Evolutionary conservation across 2,113 vertebrate species (phyloP), one percentile per base, ranked within the genome.

Genomic region (Plecotus auritus): DNA sequence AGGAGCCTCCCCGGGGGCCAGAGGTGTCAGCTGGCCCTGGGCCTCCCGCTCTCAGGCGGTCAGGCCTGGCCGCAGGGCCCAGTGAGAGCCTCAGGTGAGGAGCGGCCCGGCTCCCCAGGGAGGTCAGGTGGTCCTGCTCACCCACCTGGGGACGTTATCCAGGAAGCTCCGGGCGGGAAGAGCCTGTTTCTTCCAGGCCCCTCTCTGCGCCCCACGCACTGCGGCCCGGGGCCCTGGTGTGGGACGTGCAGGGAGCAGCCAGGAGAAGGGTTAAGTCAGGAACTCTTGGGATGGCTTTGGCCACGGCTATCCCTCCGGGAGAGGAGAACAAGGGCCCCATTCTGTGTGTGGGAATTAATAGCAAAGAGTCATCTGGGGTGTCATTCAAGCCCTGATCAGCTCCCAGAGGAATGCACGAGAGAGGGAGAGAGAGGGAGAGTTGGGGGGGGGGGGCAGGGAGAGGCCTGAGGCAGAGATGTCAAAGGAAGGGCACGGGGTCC

Each of bases 271-370:
- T 98, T 98, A 98, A 98, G 97, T 97, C n/a, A 0, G 95, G 97
- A 97, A 96, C 97, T 97, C 97, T 98, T 96, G 97, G 98, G 98
- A 97, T 97, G 97, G 98, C 98, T 97, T 98, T 97, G 98, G 97
- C 98, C 97, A 82, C 97, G 97, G 97, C 98, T 97, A 97, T 98
- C 98, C 98, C 98, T 98, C 98, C 73, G 85, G 95, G 98, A 98
- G 98, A 96, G 97, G 98, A 98, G 98, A 99, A 99, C 98, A 99
- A 99, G 98, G 98, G 97, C 97, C 97, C 98, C 97, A 98, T 99
- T 99, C 98, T 99, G 78, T 98, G 98, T 97, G 64, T 95, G 98
- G 98, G 98, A 99, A 98, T 98, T 98, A 98, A 98, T 98, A 99
- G 98, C 98, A 98, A 98, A 97, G 98, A 98, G 98, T 98, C 98